Evolutionary conservation across 2,888 invertebrate genomes (phyloP).

Genomic region (Galerucella calmariensis): DNA sequence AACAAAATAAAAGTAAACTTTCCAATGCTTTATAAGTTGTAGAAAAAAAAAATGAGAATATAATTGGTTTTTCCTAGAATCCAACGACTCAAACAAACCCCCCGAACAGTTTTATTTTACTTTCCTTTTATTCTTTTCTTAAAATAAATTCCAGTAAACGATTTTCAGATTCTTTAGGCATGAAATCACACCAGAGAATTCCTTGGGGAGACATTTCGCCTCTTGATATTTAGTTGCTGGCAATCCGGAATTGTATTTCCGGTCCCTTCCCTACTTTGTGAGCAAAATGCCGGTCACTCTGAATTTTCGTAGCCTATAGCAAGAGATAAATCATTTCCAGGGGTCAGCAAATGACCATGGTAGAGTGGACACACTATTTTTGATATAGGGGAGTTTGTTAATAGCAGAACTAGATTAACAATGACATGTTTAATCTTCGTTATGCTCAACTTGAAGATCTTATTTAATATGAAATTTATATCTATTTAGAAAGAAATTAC

Average conservation of each 20-base stretch:
- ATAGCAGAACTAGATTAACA: constrained; percentile 28
- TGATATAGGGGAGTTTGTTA: constrained; percentile 30
- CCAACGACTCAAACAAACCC: constrained; percentile 21
- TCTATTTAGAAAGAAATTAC: too few species aligned
- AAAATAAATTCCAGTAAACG: constrained; percentile 37
- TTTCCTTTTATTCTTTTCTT: constrained; percentile 29
- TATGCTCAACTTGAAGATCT: constrained; percentile 9
- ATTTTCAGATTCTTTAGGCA: constrained; percentile 45
- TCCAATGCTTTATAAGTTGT: too few species aligned
- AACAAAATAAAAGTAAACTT: too few species aligned
- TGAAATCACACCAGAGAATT: constrained; percentile 50
- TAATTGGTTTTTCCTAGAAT: not conserved
- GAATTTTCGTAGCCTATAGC: constrained; percentile 37
- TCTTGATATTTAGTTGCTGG: constrained; percentile 53
- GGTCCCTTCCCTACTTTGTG: constrained; percentile 41
- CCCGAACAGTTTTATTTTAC: constrained; percentile 22
- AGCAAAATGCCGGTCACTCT: constrained; percentile 46
- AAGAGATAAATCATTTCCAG: constrained; percentile 34
- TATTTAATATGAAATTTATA: too few species aligned
- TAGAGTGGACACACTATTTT: constrained; percentile 35
- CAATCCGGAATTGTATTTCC: constrained; percentile 45
- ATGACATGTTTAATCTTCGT: constrained; percentile 13
- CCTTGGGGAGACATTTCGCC: constrained; percentile 53
- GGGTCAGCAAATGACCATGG: constrained; percentile 37
- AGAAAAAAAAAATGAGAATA: not conserved